Evolutionary conservation across 1,140 invertebrate species (phyloP), one percentile per base, ranked within the genome.

Genomic region (Berghia stephanieae): DNA sequence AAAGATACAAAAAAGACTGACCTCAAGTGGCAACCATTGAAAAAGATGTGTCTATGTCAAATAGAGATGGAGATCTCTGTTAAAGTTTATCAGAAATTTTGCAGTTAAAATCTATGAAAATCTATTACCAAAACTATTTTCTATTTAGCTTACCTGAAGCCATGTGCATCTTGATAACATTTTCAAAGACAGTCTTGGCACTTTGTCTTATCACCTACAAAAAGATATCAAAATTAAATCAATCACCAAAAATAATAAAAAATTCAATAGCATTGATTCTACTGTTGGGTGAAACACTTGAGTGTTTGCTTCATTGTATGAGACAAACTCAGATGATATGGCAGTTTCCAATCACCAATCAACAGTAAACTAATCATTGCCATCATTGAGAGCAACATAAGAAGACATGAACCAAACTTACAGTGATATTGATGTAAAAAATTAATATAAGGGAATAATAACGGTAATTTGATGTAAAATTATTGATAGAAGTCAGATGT

Each of bases 111-210:
- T 27, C 21, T 6, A 2, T 1, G 8, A 57, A 8, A 6, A n/a
- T 27, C 55, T 13, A 27, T 6, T 8, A 67, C 13, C 18, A 21
- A 74, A 5, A 55, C 40, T 0, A n/a, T 5, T 1, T 42, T 76
- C 52, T 77, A 83, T 81, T 78, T 71, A 68, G 34, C 13, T 52
- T 8, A 24, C 69, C 57, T 16, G 81, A 77, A 38, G 80, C 18
- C 2, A 71, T 43, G 36, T 86, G 83, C 3, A 85, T 66, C 57
- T 82, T 80, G 13, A 88, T 34, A 31, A 81, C 70, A 79, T 83
- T 85, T 66, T 85, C 81, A 83, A 88, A 88, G 16, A 84, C 82
- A 40, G 82, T 81, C 49, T 81, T 83, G 10, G 85, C 81, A 75
- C 82, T 85, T n/a, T 84, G 83, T 71, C 86, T 77, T 18, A 88